phyloP scores from a whole-genome alignment of 2,113 vertebrate genomes.

The Leptocoma aspasia region DNA sequence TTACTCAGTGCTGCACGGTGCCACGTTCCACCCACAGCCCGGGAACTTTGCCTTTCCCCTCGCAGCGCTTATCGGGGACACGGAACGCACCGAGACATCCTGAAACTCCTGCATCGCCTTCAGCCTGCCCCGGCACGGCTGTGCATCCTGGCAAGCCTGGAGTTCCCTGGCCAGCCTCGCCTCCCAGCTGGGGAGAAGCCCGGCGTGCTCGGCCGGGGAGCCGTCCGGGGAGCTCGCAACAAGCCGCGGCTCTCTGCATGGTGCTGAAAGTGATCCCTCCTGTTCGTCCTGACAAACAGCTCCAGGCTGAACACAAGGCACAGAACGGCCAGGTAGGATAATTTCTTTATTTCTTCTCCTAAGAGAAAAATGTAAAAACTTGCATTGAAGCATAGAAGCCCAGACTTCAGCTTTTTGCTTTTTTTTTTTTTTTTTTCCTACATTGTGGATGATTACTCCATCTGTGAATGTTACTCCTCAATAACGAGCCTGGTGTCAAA shows the following conservation, averaged over 20 bases:
- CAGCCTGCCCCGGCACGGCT: background rate
- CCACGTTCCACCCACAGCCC: conserved; percentile 16
- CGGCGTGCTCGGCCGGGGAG: background rate
- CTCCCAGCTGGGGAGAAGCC: background rate
- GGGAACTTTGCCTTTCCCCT: conserved; percentile 22
- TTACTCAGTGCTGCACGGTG: conserved; percentile 4
- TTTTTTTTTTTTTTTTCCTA: too few relatives aligned
- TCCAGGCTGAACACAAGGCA: background rate
- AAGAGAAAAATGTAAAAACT: background rate
- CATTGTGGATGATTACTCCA: background rate
- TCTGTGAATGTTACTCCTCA: background rate
- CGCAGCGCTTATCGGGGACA: background rate
- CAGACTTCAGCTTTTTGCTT: background rate
- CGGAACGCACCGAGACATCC: background rate
- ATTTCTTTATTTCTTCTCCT: background rate
- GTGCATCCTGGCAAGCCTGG: background rate
- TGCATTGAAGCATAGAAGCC: background rate
- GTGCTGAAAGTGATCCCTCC: background rate
- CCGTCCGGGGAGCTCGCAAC: background rate
- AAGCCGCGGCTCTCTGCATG: background rate
- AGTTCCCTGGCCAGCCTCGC: background rate
- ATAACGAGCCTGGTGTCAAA: background rate
- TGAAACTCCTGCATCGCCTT: background rate
- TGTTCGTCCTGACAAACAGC: background rate
- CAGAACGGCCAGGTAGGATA: background rate